Evolutionary conservation across 2,797 vertebrate species (phyloP).

Genomic region (Zalophus californianus): DNA sequence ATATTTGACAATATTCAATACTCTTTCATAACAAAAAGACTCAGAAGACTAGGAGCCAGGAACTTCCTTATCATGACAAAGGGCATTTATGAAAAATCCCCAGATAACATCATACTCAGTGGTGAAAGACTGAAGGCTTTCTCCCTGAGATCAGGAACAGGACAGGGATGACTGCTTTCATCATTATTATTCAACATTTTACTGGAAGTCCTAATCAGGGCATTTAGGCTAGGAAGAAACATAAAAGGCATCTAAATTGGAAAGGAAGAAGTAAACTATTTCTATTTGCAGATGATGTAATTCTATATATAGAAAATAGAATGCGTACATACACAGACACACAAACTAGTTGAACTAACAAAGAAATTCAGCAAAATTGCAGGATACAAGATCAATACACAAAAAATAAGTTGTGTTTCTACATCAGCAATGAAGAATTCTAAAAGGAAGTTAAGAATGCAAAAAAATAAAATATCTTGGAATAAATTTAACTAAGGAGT

Average conservation of each 20-base stretch:
- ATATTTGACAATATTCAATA: not conserved
- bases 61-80: not conserved
- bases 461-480: not conserved
- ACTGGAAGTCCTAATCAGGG: not conserved
- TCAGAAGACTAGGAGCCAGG: not conserved
- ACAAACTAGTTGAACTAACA: not conserved
- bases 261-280: not conserved
- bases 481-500: not conserved
- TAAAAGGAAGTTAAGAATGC: conserved; percentile 22
- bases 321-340: not conserved
- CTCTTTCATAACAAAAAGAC: not conserved
- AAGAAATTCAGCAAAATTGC: not conserved
- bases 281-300: not conserved
- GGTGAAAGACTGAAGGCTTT: not conserved
- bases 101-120: not conserved
- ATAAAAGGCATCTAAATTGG: not conserved
- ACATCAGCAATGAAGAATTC: not conserved
- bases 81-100: not conserved
- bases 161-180: not conserved
- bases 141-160: not conserved
- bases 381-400: not conserved
- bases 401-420: not conserved
- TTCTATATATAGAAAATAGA: not conserved
- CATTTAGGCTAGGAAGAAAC: not conserved
- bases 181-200: not conserved